Evolutionary conservation across 2,113 vertebrate species (phyloP), one percentile per base, ranked within the genome.

Genomic region (Hassar affinis): DNA sequence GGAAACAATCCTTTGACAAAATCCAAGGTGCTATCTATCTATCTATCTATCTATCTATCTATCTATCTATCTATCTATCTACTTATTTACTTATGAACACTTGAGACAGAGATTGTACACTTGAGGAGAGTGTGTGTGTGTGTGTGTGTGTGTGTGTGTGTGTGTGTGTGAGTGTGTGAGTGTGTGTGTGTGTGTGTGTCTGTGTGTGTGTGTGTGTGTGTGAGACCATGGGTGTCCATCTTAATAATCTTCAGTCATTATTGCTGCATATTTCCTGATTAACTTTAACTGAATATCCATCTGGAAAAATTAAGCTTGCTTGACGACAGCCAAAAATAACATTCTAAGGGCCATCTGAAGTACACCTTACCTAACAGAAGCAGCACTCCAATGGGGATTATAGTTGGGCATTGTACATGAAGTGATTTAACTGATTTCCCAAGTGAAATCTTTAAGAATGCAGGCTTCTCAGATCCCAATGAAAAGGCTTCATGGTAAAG

Each of bases 261-360:
- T 86, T 51, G n/a, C 72, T 42, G 51, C 78, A 74, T 88, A 74
- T 80, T 79, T 81, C 72, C 81, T 85, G 76, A 85, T 81, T 87
- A 83, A 85, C 72, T 74, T 79, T 64, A 75, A 88, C 74, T 62
- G 74, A 69, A 71, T 74, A 84, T 82, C 81, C 81, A 81, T 88
- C 64, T 79, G 82, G 82, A 72, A 84, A 61, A 84, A 79, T 86
- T 6, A 17, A 64, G 84, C 80, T 81, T 88, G 78, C 87, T 84
- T 86, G 81, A 88, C 86, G 59, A 82, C 57, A 87, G 75, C 80
- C 59, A 57, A 85, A 82, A 82, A 84, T 85, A 83, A 84, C 61
- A 79, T 79, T 81, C 79, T 35, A 69, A 79, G 38, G 66, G 18
- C 27, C 62, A 75, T 71, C 77, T 78, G 64, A 78, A 7, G 61